phyloP scores from a whole-genome alignment of 1,140 invertebrate genomes.

The Drosophila miranda region DNA sequence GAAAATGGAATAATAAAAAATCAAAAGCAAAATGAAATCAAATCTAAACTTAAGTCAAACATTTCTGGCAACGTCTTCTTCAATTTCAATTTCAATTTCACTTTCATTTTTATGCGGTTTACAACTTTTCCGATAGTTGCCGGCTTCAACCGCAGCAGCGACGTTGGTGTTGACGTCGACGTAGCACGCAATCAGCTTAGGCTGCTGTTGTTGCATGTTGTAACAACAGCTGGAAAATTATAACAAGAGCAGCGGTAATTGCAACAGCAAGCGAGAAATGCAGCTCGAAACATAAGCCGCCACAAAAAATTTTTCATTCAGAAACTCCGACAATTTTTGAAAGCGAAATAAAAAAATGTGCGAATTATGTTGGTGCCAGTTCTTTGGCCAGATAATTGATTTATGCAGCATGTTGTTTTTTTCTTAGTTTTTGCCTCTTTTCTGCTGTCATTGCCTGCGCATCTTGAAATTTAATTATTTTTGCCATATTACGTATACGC shows the following conservation, averaged over 20 bases:
- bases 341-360: not conserved
- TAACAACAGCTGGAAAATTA: slow-evolving; percentile 71
- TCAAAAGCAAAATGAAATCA: slow-evolving; percentile 33
- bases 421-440: not conserved
- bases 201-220: slow-evolving; percentile 55
- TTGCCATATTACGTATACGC: slow-evolving; percentile 51
- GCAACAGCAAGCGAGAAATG: slow-evolving; percentile 36
- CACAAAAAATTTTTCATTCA: slow-evolving; percentile 34
- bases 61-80: slow-evolving; percentile 63
- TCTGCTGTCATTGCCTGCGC: slow-evolving; percentile 31
- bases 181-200: slow-evolving; percentile 67
- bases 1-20: slow-evolving; percentile 29
- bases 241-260: slow-evolving; percentile 64
- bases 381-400: slow-evolving; percentile 24
- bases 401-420: not conserved
- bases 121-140: slow-evolving; percentile 69
- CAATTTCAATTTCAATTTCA: slow-evolving; percentile 73
- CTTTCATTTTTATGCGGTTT: slow-evolving; percentile 74
- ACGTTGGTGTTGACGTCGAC: slow-evolving; percentile 13
- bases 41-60: slow-evolving; percentile 33
- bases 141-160: slow-evolving; percentile 42
- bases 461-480: slow-evolving; percentile 43
- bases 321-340: slow-evolving; percentile 24
- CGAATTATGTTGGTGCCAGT: slow-evolving; percentile 14
- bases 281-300: slow-evolving; percentile 9